These are phyloP conservation scores for Damaliscus lunatus DNA, from an alignment of 2,113 vertebrate species.

Conservation along the genomic window DNA sequence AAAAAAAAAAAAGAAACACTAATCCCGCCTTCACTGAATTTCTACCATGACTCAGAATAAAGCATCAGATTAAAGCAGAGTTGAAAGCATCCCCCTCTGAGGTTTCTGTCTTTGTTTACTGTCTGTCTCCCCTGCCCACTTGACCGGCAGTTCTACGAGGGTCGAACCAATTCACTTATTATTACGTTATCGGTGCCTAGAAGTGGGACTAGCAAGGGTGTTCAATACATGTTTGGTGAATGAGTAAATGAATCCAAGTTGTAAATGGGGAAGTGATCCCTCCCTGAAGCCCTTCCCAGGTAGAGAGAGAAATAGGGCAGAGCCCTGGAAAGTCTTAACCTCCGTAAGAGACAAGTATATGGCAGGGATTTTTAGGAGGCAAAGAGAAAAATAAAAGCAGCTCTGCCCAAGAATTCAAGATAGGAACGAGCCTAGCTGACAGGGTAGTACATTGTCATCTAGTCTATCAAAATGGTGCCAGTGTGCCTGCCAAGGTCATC, in stretches of 20 bases:
- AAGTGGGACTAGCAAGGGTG: background rate
- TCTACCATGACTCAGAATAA: background rate
- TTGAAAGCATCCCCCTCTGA: background rate
- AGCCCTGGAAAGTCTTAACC: background rate
- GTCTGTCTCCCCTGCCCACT: accelerated
- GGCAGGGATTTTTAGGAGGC: background rate
- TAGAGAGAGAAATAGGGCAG: background rate
- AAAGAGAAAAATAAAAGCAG: background rate
- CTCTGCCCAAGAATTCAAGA: background rate
- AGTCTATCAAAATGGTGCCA: accelerated
- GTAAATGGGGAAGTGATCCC: background rate
- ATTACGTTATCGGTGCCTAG: background rate
- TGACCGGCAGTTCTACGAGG: accelerated
- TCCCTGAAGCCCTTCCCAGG: background rate
- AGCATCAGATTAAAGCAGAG: background rate
- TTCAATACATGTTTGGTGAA: background rate
- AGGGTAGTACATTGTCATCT: accelerated
- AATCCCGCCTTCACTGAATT: background rate
- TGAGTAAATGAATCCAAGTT: background rate
- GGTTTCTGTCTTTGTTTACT: background rate
- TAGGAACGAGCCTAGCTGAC: accelerated
- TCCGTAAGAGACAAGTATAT: background rate
- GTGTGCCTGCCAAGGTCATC: too few species aligned
- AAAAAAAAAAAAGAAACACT: background rate
- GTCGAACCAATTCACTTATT: background rate